Evolutionary conservation across 2,113 vertebrate genomes (phyloP).

Genomic region (Hemibagrus wyckioides): DNA sequence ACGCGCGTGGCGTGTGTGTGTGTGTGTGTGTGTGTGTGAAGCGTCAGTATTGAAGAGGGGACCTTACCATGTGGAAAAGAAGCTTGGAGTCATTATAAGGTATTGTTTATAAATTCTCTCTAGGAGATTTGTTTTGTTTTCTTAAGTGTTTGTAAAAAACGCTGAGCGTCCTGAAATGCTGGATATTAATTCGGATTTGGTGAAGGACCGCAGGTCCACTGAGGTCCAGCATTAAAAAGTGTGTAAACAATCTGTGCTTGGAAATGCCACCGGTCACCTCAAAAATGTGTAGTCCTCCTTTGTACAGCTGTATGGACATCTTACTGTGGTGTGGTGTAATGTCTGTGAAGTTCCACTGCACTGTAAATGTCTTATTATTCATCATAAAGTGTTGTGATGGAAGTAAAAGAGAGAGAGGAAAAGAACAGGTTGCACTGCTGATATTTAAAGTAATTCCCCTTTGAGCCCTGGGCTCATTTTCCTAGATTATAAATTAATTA

Average conservation of each 20-base stretch:
- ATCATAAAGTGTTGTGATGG: too few species aligned
- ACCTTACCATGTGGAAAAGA: conserved; percentile 27
- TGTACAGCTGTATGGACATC: neutral
- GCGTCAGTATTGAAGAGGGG: neutral
- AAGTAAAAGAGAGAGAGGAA: neutral
- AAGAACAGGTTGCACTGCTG: neutral
- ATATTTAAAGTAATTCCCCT: neutral
- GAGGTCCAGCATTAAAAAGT: neutral
- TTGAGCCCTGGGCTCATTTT: neutral
- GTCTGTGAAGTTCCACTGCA: neutral
- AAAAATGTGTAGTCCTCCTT: neutral
- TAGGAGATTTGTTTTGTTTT: neutral
- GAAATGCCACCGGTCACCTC: neutral
- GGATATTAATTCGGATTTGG: neutral
- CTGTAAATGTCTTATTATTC: neutral
- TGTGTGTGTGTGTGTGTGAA: neutral
- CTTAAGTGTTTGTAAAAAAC: neutral
- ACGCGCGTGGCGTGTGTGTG: neutral
- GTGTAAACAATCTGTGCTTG: neutral
- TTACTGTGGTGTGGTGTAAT: neutral
- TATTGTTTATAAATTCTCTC: neutral
- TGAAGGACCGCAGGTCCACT: too few species aligned
- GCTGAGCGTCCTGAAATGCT: neutral
- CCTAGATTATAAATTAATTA: conserved; percentile 2
- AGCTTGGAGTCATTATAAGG: conserved; percentile 31